Conservation (phyloP, 2,797 vertebrate species). For the Scomberomorus guttatus region DNA sequence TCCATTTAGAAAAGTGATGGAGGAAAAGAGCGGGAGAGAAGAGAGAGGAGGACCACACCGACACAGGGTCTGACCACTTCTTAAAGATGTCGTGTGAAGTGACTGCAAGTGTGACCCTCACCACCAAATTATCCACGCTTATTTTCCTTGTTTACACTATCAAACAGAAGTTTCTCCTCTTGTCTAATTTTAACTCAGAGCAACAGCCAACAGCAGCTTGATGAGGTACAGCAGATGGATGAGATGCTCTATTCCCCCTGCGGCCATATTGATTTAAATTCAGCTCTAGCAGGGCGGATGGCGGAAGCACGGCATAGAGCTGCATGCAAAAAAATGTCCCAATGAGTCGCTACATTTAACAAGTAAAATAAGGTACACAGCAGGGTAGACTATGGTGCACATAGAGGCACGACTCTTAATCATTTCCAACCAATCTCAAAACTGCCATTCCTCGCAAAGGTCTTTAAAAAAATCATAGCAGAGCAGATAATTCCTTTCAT, state of each 20-base stretch:
- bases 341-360: conserved; percentile 26
- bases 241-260: conserved; percentile 64
- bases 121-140: conserved; percentile 38
- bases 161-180: conserved; percentile 50
- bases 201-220: conserved; percentile 67
- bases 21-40: conserved; percentile 1
- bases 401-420: conserved; percentile 16
- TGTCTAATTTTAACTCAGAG: conserved; percentile 74
- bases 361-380: conserved; percentile 36
- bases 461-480: too few relatives aligned
- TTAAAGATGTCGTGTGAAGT: conserved; percentile 31
- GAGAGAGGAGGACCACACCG: not conserved
- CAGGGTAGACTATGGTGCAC: not conserved
- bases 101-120: conserved; percentile 24
- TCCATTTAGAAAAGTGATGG: conserved; percentile 27
- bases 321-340: not conserved
- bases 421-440: too few relatives aligned
- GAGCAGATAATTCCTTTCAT: too few relatives aligned
- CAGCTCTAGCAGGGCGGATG: conserved; percentile 51
- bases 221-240: conserved; percentile 77
- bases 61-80: not conserved
- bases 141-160: conserved; percentile 27
- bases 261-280: conserved; percentile 74
- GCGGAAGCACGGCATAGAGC: conserved; percentile 26
- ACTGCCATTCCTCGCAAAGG: too few relatives aligned